Percentiles rank a stretch among this genome's conserved stretches.
Conservation (phyloP, 1,140 invertebrate genomes). For the Aradophagus sp. region DNA sequence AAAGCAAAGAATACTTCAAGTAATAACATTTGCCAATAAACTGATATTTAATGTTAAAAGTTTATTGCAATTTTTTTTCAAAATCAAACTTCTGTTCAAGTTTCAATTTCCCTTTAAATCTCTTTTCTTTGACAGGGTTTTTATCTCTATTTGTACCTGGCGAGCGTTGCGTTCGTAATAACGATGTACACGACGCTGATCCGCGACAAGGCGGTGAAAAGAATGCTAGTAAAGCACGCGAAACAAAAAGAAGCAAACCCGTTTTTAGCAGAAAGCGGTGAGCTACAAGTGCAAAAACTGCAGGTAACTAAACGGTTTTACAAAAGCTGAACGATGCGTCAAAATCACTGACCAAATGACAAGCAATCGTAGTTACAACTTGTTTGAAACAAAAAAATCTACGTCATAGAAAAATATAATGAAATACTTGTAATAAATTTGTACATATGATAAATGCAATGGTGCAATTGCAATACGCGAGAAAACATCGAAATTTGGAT, state of each 20-base stretch:
- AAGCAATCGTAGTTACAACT: no score
- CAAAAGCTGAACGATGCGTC: neutral
- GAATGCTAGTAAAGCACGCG: conserved; percentile 60
- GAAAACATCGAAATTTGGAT: no score
- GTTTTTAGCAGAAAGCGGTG: conserved; percentile 42
- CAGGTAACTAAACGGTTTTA: conserved; percentile 40
- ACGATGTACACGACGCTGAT: conserved; percentile 86
- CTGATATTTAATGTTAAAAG: no score
- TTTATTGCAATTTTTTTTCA: no score
- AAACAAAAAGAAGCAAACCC: conserved; percentile 56
- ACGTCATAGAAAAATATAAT: no score
- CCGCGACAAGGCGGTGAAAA: conserved; percentile 76
- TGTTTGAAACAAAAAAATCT: no score
- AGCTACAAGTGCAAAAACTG: conserved; percentile 18
- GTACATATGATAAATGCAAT: no score
- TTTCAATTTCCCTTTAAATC: neutral
- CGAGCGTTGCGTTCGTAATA: conserved; percentile 86
- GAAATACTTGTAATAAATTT: no score
- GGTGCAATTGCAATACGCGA: conserved; percentile 8
- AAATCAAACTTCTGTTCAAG: no score
- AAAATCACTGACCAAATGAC: conserved; percentile 13
- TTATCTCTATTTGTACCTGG: conserved; percentile 87
- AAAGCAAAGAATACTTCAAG: no score
- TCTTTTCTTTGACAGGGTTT: conserved; percentile 83
- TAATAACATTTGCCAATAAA: no score